Evolutionary conservation across 2,113 vertebrate species (phyloP), one percentile per base, ranked within the genome.

Genomic region (Phalacrocorax carbo): DNA sequence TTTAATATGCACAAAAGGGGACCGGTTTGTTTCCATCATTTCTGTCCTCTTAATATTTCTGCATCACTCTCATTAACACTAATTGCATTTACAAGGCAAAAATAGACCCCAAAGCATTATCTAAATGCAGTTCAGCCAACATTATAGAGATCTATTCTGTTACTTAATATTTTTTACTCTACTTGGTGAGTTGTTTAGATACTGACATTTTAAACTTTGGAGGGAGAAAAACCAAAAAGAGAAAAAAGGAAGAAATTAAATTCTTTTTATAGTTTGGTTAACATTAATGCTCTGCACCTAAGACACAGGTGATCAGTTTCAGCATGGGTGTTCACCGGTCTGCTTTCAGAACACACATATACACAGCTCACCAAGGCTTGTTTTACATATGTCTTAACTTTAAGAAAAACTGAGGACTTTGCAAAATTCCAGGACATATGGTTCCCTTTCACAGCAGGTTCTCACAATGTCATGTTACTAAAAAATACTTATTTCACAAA

Each of bases 211-310:
- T 38, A 68, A 92, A 71, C 4, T 48, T 58, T 5, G 5, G 15
- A 3, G 8, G 12, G 3, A 0, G 2, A 23, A 5, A 5, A 14
- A 40, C 30, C 8, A 16, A 23, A 54, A 10, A 55, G 1, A 34
- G 0, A 29, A 7, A 13, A 55, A 32, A 68, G 29, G 30, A 93
- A 84, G 9, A 72, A 64, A 89, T 42, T 44, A 85, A 42, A 73
- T 92, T 90, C 5, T 4, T 85, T 71, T 62, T 36, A 15, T 14
- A 44, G 23, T 91, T 87, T 27, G 4, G 9, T 55, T 85, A 57
- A 46, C 81, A 71, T 54, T 91, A 48, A 38, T 76, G 46, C 12
- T 75, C 32, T 78, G 13, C 57, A 42, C 10, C 20, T 55, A 76
- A 58, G 42, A n/a, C 38, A 79, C 0, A 3, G 8, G 7, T 54